Evolutionary conservation across 1,140 invertebrate species (phyloP), one percentile per base, ranked within the genome.

Genomic region (Acromyrmex charruanus): DNA sequence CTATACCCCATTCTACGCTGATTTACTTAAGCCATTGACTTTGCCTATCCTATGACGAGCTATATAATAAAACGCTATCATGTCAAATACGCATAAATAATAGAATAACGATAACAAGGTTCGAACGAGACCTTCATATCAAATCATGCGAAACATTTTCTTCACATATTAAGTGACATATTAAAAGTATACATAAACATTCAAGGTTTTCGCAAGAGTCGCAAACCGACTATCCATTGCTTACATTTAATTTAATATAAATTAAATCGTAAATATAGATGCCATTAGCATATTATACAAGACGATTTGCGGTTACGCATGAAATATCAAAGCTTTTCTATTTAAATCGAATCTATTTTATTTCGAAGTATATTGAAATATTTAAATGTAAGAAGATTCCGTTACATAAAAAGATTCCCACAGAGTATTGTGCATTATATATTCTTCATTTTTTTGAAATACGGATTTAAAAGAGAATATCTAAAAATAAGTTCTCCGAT

Each of bases 1-100:
- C 80, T 51, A 61, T 61, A 82, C 35, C 14, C 68, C 39, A 39
- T 71, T 58, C 65, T 58, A 21, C 51, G 51, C 68, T 74, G 80
- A 81, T 81, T 81, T 82, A 82, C 55, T 82, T 82, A 72, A 69
- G 49, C 80, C 39, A 82, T 61, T 61, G 80, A 74, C 55, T 82
- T 82, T 61, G 21, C 39, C 39, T 18, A 31, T 25, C 16, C n/a
- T 35, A 51, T 49, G 25, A 55, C 79, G 53, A 82, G 35, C 68
- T 74, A 74, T 74, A 74, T 71, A 58, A 21, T 58, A 65, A 81
- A 71, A 81, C 49, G 65, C 77, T 55, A 63, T 69, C 55, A 81
- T 81, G 58, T 69, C 21, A 51, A 71, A 69, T 71, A 44, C 16
- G n/a, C 31, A 55, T 39, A 55, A 69, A 55, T 51, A 10, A 80